phyloP scores from a whole-genome alignment of 2,113 vertebrate species.

The Mohoua ochrocephala region DNA sequence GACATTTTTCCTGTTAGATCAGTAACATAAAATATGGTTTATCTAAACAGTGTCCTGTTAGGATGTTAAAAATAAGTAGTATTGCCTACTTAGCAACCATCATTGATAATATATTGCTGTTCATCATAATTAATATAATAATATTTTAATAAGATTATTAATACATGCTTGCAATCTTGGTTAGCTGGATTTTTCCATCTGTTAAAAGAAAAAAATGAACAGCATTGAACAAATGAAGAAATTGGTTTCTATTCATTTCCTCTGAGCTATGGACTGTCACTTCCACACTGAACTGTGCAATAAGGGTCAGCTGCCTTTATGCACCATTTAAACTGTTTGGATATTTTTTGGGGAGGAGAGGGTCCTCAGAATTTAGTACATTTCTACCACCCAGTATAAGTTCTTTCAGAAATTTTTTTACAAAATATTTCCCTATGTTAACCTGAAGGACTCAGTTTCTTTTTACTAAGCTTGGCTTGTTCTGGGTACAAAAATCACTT shows the following conservation, averaged over 20 bases:
- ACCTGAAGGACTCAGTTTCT: not conserved
- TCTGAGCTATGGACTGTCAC: not conserved
- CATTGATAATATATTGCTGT: not conserved
- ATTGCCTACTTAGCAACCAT: not conserved
- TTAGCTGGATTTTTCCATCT: not conserved
- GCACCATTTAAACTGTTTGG: not conserved
- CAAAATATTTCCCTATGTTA: not conserved
- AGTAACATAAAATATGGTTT: not conserved
- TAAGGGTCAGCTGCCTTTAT: not conserved
- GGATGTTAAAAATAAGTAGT: not conserved
- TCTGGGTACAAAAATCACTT: accelerated
- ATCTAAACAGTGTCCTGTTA: not conserved
- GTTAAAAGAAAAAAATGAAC: not conserved
- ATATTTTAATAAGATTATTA: not conserved
- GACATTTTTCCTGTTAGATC: not conserved
- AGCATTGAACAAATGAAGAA: not conserved
- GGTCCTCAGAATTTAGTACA: not conserved
- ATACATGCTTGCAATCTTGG: not conserved
- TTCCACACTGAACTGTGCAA: not conserved
- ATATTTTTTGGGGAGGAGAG: not conserved
- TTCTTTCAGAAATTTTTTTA: not conserved
- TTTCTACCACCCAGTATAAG: not conserved
- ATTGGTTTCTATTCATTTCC: not conserved
- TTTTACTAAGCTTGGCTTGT: not conserved
- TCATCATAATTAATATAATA: not conserved